Conservation (phyloP, 2,888 invertebrate species). For the Caprella mutica region DNA sequence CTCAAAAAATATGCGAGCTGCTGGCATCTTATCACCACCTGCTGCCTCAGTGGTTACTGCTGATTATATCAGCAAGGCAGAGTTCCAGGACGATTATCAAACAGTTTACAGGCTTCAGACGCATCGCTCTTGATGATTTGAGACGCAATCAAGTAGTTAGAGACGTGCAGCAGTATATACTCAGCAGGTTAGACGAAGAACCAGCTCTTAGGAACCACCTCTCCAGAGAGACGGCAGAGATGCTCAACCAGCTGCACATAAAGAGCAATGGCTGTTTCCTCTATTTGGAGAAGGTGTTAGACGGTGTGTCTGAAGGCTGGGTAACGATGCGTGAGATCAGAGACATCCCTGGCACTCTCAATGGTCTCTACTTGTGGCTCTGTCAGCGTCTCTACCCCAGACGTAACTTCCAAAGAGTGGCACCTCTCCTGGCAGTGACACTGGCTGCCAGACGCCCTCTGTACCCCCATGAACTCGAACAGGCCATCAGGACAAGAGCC, state of each 20-base stretch:
- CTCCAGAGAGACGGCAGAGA: slow-evolving; percentile 82
- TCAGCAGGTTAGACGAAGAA: slow-evolving; percentile 77
- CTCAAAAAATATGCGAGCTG: slow-evolving; percentile 63
- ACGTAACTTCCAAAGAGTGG: slow-evolving; percentile 71
- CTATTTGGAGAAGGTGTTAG: slow-evolving; percentile 74
- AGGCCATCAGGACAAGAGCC: slow-evolving; percentile 68
- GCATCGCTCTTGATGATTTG: slow-evolving; percentile 68
- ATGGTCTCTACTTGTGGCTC: slow-evolving; percentile 87
- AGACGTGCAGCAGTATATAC: slow-evolving; percentile 89
- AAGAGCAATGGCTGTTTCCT: slow-evolving; percentile 89
- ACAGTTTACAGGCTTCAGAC: slow-evolving; percentile 67
- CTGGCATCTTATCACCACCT: slow-evolving; percentile 79
- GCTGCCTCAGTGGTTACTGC: slow-evolving; percentile 82
- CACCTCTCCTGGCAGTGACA: slow-evolving; percentile 63
- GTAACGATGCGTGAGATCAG: slow-evolving; percentile 80
- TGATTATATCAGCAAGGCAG: slow-evolving; percentile 74
- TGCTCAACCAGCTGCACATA: slow-evolving; percentile 85
- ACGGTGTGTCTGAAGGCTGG: slow-evolving; percentile 85
- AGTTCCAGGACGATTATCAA: slow-evolving; percentile 66
- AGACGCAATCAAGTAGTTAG: slow-evolving; percentile 68
- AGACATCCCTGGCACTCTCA: slow-evolving; percentile 88
- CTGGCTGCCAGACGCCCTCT: slow-evolving; percentile 76
- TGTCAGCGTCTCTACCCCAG: slow-evolving; percentile 84
- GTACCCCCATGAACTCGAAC: slow-evolving; percentile 66
- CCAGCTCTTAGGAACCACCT: slow-evolving; percentile 77